Conservation (phyloP, 2,888 invertebrate genomes). For the Carabus problematicus region DNA sequence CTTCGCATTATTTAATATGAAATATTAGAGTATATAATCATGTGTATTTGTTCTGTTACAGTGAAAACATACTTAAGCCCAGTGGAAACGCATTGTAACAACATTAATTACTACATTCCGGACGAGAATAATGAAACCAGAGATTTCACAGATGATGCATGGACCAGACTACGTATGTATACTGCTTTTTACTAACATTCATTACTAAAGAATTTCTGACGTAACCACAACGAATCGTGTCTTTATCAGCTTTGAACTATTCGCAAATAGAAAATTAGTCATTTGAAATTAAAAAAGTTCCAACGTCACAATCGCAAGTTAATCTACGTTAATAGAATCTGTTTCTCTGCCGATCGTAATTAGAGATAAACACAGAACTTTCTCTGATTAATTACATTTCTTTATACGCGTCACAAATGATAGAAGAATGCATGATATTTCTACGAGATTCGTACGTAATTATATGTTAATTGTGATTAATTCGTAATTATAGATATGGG, state of each 20-base stretch:
- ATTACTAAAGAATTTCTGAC: conserved; percentile 5
- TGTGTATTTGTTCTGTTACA: conserved; percentile 61
- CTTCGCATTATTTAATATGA: not conserved
- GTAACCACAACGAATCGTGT: no score
- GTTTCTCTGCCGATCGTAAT: no score
- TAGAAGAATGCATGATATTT: no score
- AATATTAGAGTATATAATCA: conserved; percentile 12
- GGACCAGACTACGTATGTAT: conserved; percentile 81
- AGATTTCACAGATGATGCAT: conserved; percentile 80
- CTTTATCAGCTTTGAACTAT: no score
- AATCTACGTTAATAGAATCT: no score
- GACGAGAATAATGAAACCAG: conserved; percentile 86
- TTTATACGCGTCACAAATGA: no score
- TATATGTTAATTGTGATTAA: conserved; percentile 10
- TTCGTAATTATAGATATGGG: conserved; percentile 74
- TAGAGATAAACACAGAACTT: no score
- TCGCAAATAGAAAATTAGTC: no score
- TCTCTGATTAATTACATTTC: no score
- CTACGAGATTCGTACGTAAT: no score
- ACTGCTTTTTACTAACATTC: conserved; percentile 18
- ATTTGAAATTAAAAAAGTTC: no score
- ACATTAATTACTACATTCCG: conserved; percentile 92
- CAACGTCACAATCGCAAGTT: no score
- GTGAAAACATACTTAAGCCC: conserved; percentile 89
- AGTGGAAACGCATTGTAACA: conserved; percentile 93